Evolutionary conservation across 1,140 invertebrate species (phyloP), one percentile per base, ranked within the genome.

Genomic region (Liolophura sinensis): DNA sequence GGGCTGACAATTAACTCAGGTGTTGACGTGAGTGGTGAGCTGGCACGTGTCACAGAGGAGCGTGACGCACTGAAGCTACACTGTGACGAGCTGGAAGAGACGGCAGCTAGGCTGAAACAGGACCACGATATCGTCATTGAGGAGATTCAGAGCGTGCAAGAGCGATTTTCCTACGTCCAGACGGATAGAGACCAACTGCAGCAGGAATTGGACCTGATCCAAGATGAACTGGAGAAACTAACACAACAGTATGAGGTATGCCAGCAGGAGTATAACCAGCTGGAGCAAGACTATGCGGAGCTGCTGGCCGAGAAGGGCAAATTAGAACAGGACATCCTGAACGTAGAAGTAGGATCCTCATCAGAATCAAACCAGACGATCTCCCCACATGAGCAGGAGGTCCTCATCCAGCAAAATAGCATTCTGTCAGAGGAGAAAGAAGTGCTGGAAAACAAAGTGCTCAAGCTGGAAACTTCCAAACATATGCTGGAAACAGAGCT

Each of bases 111-210:
- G 40, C 50, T 81, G 25, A 73, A 78, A 65, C 73, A 78, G 54
- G 76, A 79, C 64, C 74, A 79, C 60, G 73, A 75, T 22, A 74
- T 79, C 31, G 73, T 79, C 5, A 25, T 77, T 40, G 78, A 79
- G 57, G 78, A 81, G 56, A 73, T 81, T 51, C 75, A 80, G 72
- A 81, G 75, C 63, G 56, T 78, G 57, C 77, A 76, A 62, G 73
- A 78, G 48, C 50, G 69, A 15, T 62, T 69, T 27, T 65, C 52
- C 12, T 22, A 69, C 5, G 25, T 75, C 11, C 66, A 73, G 27
- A 57, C 57, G 14, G 76, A 80, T 24, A 60, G 72, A 22, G 74
- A 80, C 60, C 69, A 71, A 52, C 67, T 74, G 20, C 72, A 70
- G 27, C 64, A 68, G 22, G 72, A 76, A 49, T 72, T 69, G 61